Evolutionary conservation across 2,797 vertebrate species (phyloP), one percentile per base, ranked within the genome.

Genomic region (Picus viridis): DNA sequence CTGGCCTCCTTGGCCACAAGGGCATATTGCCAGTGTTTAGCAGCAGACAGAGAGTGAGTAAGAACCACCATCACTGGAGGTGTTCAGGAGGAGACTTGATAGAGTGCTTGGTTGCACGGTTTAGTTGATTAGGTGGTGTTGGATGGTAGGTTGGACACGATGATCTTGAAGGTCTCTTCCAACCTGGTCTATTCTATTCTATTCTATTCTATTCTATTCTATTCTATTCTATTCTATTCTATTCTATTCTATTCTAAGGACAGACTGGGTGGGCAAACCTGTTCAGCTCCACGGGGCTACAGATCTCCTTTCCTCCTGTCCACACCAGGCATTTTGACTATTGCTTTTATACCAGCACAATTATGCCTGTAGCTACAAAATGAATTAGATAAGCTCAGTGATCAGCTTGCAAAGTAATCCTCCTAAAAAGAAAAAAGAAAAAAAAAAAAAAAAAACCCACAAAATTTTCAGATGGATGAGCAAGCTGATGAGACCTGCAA

Each of bases 331-430:
- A 30, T 61, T 91, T 73, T 64, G 34, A 13, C 27, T 76, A 58
- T 49, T 51, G 73, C 29, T 86, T 73, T 73, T 73, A 84, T 39
- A 92, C 7, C n/a, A 91, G 68, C 24, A 54, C 16, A 82, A 88
- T 12, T n/a, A 85, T 47, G 73, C 41, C 41, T 32, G 18, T 61
- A 16, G 57, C 49, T 51, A 27, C 27, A 84, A 82, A 94, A 88
- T 41, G 23, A 91, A 86, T 84, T 45, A 71, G 83, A 76, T 41
- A 90, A 91, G 22, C 49, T 79, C 78, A 76, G 64, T 54, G 83
- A 94, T 88, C 90, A 49, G 83, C 86, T 69, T 93, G 90, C 57
- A 92, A 91, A 84, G n/a, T 90, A 92, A 92, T 88, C 88, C 61
- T 91, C 71, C 43, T 70, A 24, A 10, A 41, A 73, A 77, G 70